These are phyloP conservation scores for Himalopsyche japonica DNA, from an alignment of 2,888 invertebrate genomes.

Conservation along the genomic window DNA sequence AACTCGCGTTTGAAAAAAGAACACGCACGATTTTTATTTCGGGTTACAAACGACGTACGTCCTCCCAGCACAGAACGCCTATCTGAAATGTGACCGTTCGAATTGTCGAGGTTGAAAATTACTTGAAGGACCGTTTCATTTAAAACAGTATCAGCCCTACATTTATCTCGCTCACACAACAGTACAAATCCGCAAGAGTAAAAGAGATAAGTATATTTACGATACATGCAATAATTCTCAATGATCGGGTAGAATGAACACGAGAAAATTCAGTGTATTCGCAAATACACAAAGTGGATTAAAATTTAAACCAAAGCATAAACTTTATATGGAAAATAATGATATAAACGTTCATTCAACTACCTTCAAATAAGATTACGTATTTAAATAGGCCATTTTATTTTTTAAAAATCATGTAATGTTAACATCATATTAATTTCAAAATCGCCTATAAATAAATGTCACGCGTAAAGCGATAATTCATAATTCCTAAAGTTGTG, in stretches of 20 bases:
- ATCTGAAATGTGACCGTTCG: not conserved
- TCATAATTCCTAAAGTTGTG: too few relatives aligned
- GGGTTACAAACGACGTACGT: not conserved
- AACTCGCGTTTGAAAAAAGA: not conserved
- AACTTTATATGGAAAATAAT: conserved; percentile 6
- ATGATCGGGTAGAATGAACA: not conserved
- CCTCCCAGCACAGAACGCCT: not conserved
- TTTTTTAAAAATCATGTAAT: too few relatives aligned
- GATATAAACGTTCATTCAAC: conserved; percentile 8
- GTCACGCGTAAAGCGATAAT: too few relatives aligned
- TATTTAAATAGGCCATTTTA: not conserved
- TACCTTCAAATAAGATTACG: not conserved
- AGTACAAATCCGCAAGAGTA: not conserved
- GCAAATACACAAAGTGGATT: conserved; percentile 14
- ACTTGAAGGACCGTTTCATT: not conserved
- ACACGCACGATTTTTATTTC: not conserved
- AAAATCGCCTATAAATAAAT: too few relatives aligned
- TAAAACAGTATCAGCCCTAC: not conserved
- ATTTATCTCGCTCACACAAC: not conserved
- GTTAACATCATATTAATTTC: too few relatives aligned
- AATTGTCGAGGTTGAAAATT: not conserved
- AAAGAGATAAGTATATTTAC: not conserved
- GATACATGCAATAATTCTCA: not conserved
- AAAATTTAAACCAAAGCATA: conserved; percentile 2
- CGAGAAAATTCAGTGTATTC: not conserved